Base-by-base conservation (phyloP, 2,113 vertebrate genomes). In the Craseonycteris thonglongyai region DNA sequence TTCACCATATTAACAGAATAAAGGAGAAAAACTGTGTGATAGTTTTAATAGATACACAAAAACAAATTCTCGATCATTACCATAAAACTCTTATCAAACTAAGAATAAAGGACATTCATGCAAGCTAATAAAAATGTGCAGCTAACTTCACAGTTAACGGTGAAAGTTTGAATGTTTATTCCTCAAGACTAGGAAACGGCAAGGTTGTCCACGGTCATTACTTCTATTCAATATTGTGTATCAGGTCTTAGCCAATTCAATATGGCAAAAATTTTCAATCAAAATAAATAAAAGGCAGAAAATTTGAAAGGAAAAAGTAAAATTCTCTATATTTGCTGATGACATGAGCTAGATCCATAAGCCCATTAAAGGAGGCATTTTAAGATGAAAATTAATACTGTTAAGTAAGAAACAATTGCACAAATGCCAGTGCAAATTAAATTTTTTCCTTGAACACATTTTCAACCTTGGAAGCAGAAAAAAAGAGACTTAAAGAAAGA, bases 401-500 rank as follows among this genome's bases (percentile, higher is more conserved):
- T 66, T 86, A 95, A 90, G 51, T 79, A 76, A 88, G 49, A 95
- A 96, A 86, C 93, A 94, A 93, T 72, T 88, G 63, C 49, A 81
- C 9, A 90, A 89, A 91, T n/a, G 30, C 58, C 49, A 28, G 63
- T 66, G 78, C 89, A 82, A 54, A 72, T 87, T 94, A 93, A 94
- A 91, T 86, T 93, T 49, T 49, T 93, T 89, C 65, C 58, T 93
- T 86, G 69, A 91, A 69, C 79, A 54, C 56, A 72, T 79, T 91
- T 95, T 86, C 83, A 74, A 87, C 42, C 59, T 82, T 40, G 74
- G 63, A 95, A 96, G 35, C 42, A 76, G 74, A 65, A 91, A 94
- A 80, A 59, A 63, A 83, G 47, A 74, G 68, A 93, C 49, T 61
- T 88, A 33, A 78, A 63, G 63, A 38, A 96, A 95, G 85, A 95